Evolutionary conservation across 2,797 vertebrate genomes (phyloP).

Genomic region (Lerista edwardsae): DNA sequence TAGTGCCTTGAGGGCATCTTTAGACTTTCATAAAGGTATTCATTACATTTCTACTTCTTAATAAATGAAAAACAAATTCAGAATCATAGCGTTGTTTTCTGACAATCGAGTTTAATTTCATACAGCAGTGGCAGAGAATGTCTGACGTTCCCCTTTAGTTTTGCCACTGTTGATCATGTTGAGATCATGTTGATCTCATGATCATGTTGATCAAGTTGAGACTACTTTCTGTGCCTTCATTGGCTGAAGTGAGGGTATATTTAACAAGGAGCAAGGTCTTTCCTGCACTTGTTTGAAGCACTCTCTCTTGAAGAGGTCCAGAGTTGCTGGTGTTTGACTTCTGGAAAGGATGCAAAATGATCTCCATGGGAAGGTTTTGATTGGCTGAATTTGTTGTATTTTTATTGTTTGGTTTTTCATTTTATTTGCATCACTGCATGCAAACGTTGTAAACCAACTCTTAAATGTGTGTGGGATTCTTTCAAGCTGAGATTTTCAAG

Average conservation of each 20-base stretch:
- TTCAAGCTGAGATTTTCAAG: background rate
- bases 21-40: conserved; percentile 92
- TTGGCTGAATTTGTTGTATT: background rate
- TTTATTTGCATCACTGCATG: background rate
- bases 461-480: background rate
- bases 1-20: conserved; percentile 86
- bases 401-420: background rate
- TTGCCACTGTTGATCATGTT: no score
- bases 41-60: conserved; percentile 1
- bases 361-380: background rate
- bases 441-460: background rate
- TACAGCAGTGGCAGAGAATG: background rate
- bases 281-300: background rate
- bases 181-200: no score
- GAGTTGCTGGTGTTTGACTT: background rate
- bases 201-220: no score
- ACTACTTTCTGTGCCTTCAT: background rate
- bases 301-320: background rate
- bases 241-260: background rate
- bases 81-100: background rate
- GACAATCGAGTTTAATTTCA: background rate
- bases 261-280: background rate
- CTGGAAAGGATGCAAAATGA: background rate
- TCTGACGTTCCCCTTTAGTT: background rate
- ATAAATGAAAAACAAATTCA: background rate